Conservation (phyloP, 2,113 vertebrate species). For the Gorsachius goisagi region DNA sequence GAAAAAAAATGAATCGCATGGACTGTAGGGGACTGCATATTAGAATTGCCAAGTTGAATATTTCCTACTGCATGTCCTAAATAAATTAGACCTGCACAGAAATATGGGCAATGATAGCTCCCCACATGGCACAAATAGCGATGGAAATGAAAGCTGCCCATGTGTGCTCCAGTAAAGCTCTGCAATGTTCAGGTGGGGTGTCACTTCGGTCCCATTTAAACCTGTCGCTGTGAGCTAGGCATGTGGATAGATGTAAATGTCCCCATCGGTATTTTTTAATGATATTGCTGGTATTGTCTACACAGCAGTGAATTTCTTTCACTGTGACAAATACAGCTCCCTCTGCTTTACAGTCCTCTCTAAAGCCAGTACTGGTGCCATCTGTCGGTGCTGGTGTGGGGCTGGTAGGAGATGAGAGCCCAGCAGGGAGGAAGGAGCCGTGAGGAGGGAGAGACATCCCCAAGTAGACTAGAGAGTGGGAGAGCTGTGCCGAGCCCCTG, state of each 20-base stretch:
- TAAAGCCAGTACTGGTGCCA: neutral
- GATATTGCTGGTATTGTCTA: neutral
- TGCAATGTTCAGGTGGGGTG: neutral
- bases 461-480: neutral
- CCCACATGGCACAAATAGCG: neutral
- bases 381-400: neutral
- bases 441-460: neutral
- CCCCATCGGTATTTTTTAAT: neutral
- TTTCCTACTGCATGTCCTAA: slow-evolving; percentile 50
- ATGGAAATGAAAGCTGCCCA: neutral
- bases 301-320: neutral
- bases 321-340: neutral
- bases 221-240: neutral
- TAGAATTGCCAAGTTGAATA: slow-evolving; percentile 62
- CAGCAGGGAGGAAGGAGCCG: neutral
- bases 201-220: neutral
- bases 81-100: slow-evolving; percentile 55
- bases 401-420: neutral
- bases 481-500: neutral
- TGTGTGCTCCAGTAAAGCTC: neutral
- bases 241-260: neutral
- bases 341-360: neutral
- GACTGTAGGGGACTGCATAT: slow-evolving; percentile 53
- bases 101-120: neutral
- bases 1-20: slow-evolving; percentile 38